Evolutionary conservation across 1,140 invertebrate genomes (phyloP).

Genomic region (Pseudomyrmex gracilis): DNA sequence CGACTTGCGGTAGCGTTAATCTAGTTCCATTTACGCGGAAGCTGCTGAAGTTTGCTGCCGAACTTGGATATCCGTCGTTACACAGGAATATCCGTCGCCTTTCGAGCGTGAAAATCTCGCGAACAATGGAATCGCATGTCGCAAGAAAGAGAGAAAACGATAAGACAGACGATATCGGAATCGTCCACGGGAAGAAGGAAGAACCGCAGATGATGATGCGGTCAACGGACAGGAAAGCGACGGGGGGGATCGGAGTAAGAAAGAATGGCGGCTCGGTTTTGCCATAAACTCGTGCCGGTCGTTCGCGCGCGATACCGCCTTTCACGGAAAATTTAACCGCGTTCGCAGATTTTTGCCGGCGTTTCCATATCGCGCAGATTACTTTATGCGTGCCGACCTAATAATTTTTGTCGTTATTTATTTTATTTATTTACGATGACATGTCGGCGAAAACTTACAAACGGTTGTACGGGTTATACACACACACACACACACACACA

Average conservation of each 20-base stretch:
- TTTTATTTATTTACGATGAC: slow-evolving; percentile 30
- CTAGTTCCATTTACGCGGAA: slow-evolving; percentile 53
- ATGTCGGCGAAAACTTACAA: slow-evolving; percentile 54
- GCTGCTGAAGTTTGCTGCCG: slow-evolving; percentile 68
- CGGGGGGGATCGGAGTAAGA: slow-evolving; percentile 25
- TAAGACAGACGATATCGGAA: neutral
- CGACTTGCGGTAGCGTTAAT: slow-evolving; percentile 52
- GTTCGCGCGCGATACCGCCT: slow-evolving; percentile 21
- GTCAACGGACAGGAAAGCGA: slow-evolving; percentile 10
- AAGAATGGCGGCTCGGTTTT: neutral
- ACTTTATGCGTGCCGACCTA: slow-evolving; percentile 37
- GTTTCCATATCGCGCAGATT: slow-evolving; percentile 26
- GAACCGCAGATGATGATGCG: slow-evolving; percentile 2
- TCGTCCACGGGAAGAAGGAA: neutral
- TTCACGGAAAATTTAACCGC: slow-evolving; percentile 49
- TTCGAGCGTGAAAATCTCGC: slow-evolving; percentile 72
- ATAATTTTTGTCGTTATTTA: slow-evolving; percentile 41
- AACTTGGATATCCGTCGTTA: slow-evolving; percentile 69
- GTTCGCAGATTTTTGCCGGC: slow-evolving; percentile 18
- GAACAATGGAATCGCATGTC: slow-evolving; percentile 60
- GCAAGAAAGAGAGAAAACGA: slow-evolving; percentile 24
- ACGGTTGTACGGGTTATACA: slow-evolving; percentile 13
- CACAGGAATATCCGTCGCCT: slow-evolving; percentile 55
- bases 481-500: neutral
- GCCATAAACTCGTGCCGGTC: slow-evolving; percentile 50